Evolutionary conservation across 2,888 invertebrate species (phyloP).

Genomic region (Beris morrisii): DNA sequence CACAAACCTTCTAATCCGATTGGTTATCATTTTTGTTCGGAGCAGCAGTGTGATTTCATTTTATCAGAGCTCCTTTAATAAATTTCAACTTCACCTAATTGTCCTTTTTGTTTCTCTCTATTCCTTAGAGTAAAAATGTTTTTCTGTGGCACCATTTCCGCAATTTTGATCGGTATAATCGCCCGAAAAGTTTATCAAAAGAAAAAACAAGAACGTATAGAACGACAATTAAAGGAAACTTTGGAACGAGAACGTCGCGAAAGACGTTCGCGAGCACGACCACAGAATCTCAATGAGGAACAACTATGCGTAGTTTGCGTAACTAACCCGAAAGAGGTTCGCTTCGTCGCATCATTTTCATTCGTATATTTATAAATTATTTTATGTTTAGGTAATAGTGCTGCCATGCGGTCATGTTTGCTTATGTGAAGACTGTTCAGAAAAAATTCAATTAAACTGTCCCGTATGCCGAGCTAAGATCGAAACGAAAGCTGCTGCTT

Average conservation of each 20-base stretch:
- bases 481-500: constrained; percentile 71
- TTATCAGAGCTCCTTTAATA: no score
- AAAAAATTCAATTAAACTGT: constrained; percentile 69
- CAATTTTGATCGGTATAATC: constrained; percentile 59
- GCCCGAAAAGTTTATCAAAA: constrained; percentile 60
- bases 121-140: constrained; percentile 59
- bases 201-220: constrained; percentile 61
- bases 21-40: no score
- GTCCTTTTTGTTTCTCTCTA: constrained; percentile 6
- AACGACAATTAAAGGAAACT: constrained; percentile 61
- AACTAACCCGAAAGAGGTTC: constrained; percentile 78
- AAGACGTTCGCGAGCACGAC: constrained; percentile 65
- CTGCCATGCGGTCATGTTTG: constrained; percentile 91
- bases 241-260: constrained; percentile 68
- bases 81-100: no score
- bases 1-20: no score
- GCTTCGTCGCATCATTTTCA: background rate
- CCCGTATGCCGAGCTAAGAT: constrained; percentile 79
- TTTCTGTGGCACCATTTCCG: constrained; percentile 62
- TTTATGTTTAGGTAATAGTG: constrained; percentile 67
- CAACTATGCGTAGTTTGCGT: constrained; percentile 85
- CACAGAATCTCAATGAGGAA: constrained; percentile 63
- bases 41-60: no score
- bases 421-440: constrained; percentile 82
- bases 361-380: background rate